Conservation (phyloP, 2,888 invertebrate species). For the Drosophila vallismaia region DNA sequence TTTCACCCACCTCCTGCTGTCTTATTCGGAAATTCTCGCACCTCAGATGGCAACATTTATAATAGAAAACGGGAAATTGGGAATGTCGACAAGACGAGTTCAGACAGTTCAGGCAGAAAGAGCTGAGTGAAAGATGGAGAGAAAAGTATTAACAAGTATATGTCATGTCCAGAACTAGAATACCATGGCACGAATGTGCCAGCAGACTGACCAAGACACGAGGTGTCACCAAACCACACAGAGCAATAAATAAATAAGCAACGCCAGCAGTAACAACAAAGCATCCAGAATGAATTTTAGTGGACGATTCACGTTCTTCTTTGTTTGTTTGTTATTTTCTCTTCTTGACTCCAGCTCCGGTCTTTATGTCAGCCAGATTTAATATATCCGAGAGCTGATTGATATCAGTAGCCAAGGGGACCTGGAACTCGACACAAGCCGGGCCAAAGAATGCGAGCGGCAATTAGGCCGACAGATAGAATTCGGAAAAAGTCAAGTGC, state of each 20-base stretch:
- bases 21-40: neutral
- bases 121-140: conserved; percentile 36
- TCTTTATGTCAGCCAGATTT: conserved; percentile 62
- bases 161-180: conserved; percentile 57
- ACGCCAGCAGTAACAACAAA: conserved; percentile 30
- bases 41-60: conserved; percentile 8
- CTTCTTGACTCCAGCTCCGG: conserved; percentile 18
- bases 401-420: conserved; percentile 57
- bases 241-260: conserved; percentile 72
- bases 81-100: conserved; percentile 42
- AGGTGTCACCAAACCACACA: conserved; percentile 60
- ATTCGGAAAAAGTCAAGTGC: conserved; percentile 20
- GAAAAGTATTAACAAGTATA: conserved; percentile 70
- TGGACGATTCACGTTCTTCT: conserved; percentile 28
- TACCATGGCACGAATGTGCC: neutral
- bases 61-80: conserved; percentile 39
- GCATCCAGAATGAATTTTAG: conserved; percentile 27
- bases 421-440: conserved; percentile 48
- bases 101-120: conserved; percentile 16
- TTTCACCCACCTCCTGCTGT: neutral
- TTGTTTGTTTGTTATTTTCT: conserved; percentile 29
- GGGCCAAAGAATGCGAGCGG: conserved; percentile 27
- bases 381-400: conserved; percentile 35
- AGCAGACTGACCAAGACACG: conserved; percentile 34
- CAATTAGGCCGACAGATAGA: conserved; percentile 15